phyloP scores from a whole-genome alignment of 2,797 vertebrate genomes.

The Hypotaenidia okinawae region DNA sequence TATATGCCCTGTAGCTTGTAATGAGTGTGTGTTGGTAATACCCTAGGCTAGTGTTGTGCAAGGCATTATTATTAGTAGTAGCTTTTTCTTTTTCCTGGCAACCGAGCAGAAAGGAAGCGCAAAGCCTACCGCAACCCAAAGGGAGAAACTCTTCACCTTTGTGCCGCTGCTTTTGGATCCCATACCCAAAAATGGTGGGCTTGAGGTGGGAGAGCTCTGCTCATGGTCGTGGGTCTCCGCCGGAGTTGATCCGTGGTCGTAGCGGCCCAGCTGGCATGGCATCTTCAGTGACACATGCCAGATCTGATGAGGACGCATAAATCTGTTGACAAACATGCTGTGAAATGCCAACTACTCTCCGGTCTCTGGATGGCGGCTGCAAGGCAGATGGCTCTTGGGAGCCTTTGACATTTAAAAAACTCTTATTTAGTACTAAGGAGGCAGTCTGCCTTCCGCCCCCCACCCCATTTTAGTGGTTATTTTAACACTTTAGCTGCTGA shows the following conservation, averaged over 20 bases:
- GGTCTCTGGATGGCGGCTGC: not conserved
- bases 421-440: not conserved
- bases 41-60: not conserved
- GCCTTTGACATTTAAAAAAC: constrained; percentile 13
- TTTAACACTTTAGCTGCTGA: not conserved
- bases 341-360: constrained; percentile 20
- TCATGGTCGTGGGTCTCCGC: fast-evolving
- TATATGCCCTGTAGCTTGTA: not conserved
- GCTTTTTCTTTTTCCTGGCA: not conserved
- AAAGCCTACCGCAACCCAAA: not conserved
- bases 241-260: not conserved
- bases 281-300: not conserved
- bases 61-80: not conserved
- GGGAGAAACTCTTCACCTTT: not conserved
- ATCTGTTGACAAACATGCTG: not conserved
- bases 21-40: not conserved
- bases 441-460: not conserved
- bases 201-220: not conserved
- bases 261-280: not conserved
- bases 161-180: not conserved
- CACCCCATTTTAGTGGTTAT: not conserved
- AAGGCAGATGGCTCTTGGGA: not conserved
- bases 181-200: not conserved
- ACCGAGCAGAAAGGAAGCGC: not conserved
- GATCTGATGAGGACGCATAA: not conserved